Conservation (phyloP, 2,797 vertebrate species). For the Neosilurus mollespiculum region DNA sequence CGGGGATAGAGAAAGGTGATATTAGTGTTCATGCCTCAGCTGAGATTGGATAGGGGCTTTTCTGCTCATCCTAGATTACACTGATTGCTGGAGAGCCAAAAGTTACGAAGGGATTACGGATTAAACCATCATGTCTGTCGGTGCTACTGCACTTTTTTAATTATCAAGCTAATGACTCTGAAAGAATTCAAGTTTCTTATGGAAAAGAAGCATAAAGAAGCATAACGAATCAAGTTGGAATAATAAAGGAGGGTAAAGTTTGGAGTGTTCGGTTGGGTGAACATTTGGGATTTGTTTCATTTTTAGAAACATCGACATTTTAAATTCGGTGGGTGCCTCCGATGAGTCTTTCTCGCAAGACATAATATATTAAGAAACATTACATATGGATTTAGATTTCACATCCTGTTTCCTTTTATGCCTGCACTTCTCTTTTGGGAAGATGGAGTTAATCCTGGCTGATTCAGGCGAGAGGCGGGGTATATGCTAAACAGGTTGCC, state of each 20-base stretch:
- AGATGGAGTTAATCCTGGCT: too few relatives aligned
- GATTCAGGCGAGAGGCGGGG: too few relatives aligned
- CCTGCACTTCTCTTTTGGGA: constrained; percentile 14
- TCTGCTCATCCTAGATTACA: constrained; percentile 49
- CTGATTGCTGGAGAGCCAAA: constrained; percentile 10
- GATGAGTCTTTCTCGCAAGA: constrained; percentile 1
- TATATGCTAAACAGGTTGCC: too few relatives aligned
- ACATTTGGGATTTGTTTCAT: neutral
- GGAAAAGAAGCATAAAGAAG: constrained; percentile 10
- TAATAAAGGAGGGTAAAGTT: neutral
- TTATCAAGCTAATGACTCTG: constrained; percentile 14
- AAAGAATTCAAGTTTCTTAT: constrained; percentile 5
- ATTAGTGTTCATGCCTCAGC: constrained; percentile 23
- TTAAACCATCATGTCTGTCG: neutral
- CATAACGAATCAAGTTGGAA: neutral
- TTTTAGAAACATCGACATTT: neutral
- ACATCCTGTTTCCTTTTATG: constrained; percentile 9
- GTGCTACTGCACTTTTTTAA: neutral
- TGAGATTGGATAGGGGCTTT: constrained; percentile 44
- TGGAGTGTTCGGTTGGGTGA: neutral
- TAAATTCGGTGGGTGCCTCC: too few relatives aligned
- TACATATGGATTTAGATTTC: constrained; percentile 14
- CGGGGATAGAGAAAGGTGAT: constrained; percentile 1
- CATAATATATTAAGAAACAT: constrained; percentile 29
- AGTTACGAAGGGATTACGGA: constrained; percentile 46